phyloP scores from a whole-genome alignment of 2,888 invertebrate species.

The Oscheius sp. region DNA sequence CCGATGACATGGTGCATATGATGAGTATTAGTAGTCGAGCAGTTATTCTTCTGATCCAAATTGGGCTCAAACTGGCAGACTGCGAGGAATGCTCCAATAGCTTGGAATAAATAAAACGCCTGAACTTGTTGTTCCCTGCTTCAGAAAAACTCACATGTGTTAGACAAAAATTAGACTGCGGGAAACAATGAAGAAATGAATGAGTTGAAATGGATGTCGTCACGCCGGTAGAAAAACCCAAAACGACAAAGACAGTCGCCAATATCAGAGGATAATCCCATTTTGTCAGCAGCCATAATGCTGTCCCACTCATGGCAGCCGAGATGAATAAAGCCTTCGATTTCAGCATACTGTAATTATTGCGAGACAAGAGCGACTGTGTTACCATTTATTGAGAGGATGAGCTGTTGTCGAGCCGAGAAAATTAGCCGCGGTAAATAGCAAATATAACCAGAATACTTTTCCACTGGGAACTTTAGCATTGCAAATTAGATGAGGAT shows the following conservation, averaged over 20 bases:
- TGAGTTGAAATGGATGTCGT: neutral
- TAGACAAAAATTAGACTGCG: slow-evolving; percentile 32
- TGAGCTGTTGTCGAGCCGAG: slow-evolving; percentile 39
- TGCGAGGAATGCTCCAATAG: slow-evolving; percentile 13
- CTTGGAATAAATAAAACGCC: slow-evolving; percentile 23
- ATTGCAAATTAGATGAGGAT: slow-evolving; percentile 47
- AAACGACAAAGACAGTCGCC: neutral
- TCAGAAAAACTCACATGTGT: slow-evolving; percentile 24
- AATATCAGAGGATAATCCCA: slow-evolving; percentile 15
- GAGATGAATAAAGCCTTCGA: slow-evolving; percentile 26
- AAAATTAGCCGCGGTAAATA: slow-evolving; percentile 49
- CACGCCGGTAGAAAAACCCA: slow-evolving; percentile 28
- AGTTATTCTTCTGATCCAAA: neutral
- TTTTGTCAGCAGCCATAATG: slow-evolving; percentile 30
- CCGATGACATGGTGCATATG: slow-evolving; percentile 29
- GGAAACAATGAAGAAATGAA: slow-evolving; percentile 31
- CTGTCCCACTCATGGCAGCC: slow-evolving; percentile 5
- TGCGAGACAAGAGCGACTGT: neutral
- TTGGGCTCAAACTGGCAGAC: slow-evolving; percentile 23
- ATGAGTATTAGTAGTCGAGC: slow-evolving; percentile 8
- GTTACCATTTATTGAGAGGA: slow-evolving; percentile 21
- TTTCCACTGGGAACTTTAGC: slow-evolving; percentile 39
- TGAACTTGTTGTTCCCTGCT: neutral
- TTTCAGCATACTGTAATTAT: slow-evolving; percentile 3
- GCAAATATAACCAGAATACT: slow-evolving; percentile 50